A percentile compares a stretch with the other conserved stretches of the same genome.
phyloP scores from a whole-genome alignment of 2,888 invertebrate species.

The Gasteruption jaculator region DNA sequence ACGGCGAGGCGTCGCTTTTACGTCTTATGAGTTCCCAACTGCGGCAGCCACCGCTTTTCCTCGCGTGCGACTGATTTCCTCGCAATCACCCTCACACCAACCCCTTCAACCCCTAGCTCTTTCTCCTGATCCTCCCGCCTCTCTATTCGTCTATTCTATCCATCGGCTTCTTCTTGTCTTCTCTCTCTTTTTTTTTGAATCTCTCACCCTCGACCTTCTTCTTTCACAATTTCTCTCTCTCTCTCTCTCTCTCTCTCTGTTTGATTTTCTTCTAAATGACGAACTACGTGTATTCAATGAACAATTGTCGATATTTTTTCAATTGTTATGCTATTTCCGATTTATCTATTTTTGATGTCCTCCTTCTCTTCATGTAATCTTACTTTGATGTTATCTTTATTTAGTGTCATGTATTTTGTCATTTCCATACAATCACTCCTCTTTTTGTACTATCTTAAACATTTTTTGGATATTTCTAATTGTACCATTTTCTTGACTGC shows the following conservation, averaged over 20 bases:
- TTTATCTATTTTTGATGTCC: too few species aligned
- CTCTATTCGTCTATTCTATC: slow-evolving; percentile 18
- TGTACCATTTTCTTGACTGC: too few species aligned
- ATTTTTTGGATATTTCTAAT: too few species aligned
- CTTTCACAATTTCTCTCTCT: slow-evolving; percentile 19
- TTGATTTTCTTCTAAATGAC: too few species aligned
- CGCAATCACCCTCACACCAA: slow-evolving; percentile 48
- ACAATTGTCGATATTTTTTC: too few species aligned
- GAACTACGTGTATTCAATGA: too few species aligned
- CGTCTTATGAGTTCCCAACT: slow-evolving; percentile 49
- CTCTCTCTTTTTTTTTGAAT: slow-evolving; percentile 10
- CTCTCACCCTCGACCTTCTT: slow-evolving; percentile 6
- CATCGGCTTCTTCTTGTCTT: slow-evolving; percentile 19
- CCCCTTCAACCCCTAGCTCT: slow-evolving; percentile 20
- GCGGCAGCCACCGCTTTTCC: slow-evolving; percentile 53
- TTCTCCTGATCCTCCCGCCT: slow-evolving; percentile 20
- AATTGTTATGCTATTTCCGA: too few species aligned
- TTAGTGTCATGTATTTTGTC: too few species aligned
- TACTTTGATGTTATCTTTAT: too few species aligned
- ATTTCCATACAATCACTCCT: too few species aligned
- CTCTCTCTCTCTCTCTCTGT: slow-evolving; percentile 18
- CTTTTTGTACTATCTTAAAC: too few species aligned
- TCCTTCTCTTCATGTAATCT: too few species aligned
- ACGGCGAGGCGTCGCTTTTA: slow-evolving; percentile 37
- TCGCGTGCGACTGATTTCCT: slow-evolving; percentile 54